Evolutionary conservation across 2,113 vertebrate species (phyloP).

Genomic region (Aspidoscelis tigris): DNA sequence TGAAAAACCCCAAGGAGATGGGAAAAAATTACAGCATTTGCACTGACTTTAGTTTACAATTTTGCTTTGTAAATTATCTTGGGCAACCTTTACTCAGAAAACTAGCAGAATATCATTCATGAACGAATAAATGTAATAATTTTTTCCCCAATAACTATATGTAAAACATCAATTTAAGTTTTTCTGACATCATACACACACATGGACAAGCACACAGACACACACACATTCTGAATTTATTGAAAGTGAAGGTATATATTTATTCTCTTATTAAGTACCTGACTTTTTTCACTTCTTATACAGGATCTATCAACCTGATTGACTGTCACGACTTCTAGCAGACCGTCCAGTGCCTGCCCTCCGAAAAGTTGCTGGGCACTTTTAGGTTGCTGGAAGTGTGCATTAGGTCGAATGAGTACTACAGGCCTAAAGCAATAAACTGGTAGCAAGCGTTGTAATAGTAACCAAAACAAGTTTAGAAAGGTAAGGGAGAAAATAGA

Average conservation of each 20-base stretch:
- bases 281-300: background rate
- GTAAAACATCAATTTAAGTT: background rate
- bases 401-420: too few relatives aligned
- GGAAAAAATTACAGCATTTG: background rate
- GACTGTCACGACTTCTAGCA: too few relatives aligned
- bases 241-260: background rate
- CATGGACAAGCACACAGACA: background rate
- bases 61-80: background rate
- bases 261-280: background rate
- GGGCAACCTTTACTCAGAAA: background rate
- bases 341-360: too few relatives aligned
- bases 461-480: too few relatives aligned
- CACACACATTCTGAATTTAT: background rate
- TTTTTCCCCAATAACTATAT: background rate
- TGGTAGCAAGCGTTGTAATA: too few relatives aligned
- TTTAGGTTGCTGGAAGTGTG: too few relatives aligned
- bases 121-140: too few relatives aligned
- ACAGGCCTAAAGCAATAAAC: too few relatives aligned
- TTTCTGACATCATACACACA: background rate
- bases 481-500: too few relatives aligned
- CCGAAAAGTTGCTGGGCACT: too few relatives aligned
- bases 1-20: too few relatives aligned
- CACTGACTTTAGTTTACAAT: background rate
- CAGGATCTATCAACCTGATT: background rate
- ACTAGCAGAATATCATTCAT: background rate